A percentile compares a stretch with the other conserved stretches of the same genome.
Conservation (phyloP, 1,140 invertebrate genomes). For the Trachymyrmex septentrionalis region DNA sequence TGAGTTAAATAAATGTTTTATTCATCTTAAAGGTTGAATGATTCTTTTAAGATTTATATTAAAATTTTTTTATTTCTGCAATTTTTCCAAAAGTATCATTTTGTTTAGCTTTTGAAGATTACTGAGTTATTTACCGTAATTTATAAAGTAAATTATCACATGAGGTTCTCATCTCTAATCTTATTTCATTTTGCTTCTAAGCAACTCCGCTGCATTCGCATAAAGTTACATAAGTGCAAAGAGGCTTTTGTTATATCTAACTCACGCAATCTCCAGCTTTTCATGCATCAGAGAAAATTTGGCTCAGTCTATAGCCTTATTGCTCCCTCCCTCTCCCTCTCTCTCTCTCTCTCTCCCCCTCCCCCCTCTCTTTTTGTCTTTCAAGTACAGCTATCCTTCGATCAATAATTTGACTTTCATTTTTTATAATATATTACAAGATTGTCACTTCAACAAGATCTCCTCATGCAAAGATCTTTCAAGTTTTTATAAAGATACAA, state of each 20-base stretch:
- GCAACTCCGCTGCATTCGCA: conserved; percentile 32
- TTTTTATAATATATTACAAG: not conserved
- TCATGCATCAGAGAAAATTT: conserved; percentile 68
- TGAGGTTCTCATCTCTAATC: not conserved
- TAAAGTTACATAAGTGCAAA: conserved; percentile 64
- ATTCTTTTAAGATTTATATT: no score
- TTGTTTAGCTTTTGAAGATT: no score
- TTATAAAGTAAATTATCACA: no score
- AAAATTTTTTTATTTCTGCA: no score
- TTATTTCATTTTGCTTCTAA: conserved; percentile 9
- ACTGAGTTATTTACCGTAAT: no score
- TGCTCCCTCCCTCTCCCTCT: not conserved
- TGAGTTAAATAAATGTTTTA: no score
- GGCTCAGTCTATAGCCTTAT: not conserved
- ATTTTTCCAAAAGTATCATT: no score
- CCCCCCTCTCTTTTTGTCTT: not conserved
- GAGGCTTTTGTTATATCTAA: conserved; percentile 51
- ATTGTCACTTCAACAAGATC: conserved; percentile 27
- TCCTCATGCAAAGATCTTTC: not conserved
- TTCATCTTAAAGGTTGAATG: no score
- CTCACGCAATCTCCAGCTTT: conserved; percentile 56
- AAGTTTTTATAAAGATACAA: not conserved
- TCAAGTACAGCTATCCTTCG: not conserved
- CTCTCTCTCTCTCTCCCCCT: not conserved
- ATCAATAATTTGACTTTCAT: conserved; percentile 4